These are phyloP conservation scores for Brenthis ino DNA, from an alignment of 2,888 invertebrate species.

Conservation along the genomic window DNA sequence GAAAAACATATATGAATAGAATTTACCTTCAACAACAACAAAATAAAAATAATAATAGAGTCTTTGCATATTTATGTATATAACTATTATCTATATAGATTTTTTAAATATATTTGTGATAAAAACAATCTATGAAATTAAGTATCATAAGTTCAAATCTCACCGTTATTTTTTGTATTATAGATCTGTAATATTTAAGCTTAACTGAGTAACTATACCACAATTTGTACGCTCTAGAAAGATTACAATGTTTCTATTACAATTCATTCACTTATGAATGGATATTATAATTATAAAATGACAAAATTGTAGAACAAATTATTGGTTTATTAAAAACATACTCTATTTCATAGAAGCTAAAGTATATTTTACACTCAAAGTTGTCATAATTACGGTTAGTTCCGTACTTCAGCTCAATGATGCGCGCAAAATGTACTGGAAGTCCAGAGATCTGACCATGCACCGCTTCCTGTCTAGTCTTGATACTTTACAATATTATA, in stretches of 20 bases:
- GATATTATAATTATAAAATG: conserved; percentile 6
- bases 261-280: neutral
- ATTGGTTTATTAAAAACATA: neutral
- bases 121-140: too few species aligned
- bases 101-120: too few species aligned
- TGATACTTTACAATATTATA: conserved; percentile 51
- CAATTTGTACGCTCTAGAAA: neutral
- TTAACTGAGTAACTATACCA: neutral
- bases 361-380: conserved; percentile 18
- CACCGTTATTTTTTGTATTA: too few species aligned
- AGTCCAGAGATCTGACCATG: conserved; percentile 54
- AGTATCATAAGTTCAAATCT: too few species aligned
- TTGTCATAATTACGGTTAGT: conserved; percentile 43
- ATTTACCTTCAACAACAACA: too few species aligned
- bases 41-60: too few species aligned
- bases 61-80: too few species aligned
- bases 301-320: conserved; percentile 11
- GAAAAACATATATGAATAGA: too few species aligned
- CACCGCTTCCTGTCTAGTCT: conserved; percentile 45
- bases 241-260: neutral
- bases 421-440: conserved; percentile 63
- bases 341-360: neutral
- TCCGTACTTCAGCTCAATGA: conserved; percentile 53
- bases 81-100: too few species aligned
- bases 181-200: too few species aligned